These are phyloP conservation scores for Nothocercus julius DNA, from an alignment of 2,113 vertebrate species.

Conservation along the genomic window DNA sequence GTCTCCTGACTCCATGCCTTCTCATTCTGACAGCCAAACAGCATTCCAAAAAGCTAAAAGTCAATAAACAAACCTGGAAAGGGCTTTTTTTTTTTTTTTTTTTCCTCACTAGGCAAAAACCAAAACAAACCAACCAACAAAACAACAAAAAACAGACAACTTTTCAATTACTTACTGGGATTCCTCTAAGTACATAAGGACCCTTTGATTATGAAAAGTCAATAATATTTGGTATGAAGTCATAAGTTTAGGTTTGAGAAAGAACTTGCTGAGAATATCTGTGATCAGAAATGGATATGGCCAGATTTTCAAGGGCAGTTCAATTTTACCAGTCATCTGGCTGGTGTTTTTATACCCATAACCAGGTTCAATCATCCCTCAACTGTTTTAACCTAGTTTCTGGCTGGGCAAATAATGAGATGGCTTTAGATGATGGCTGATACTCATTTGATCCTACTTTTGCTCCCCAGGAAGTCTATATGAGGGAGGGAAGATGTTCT, in stretches of 20 bases:
- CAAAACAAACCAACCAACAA: no score
- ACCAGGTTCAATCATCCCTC: not conserved
- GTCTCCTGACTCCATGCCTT: not conserved
- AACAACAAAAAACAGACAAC: no score
- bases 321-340: not conserved
- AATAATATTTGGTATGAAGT: not conserved
- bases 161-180: not conserved
- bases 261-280: not conserved
- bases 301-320: not conserved
- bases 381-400: slow-evolving; percentile 21
- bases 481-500: not conserved
- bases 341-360: not conserved
- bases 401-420: not conserved
- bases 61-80: not conserved
- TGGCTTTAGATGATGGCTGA: not conserved
- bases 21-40: not conserved
- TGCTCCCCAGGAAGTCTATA: slow-evolving; percentile 2
- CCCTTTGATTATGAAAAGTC: not conserved
- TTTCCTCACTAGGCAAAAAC: no score
- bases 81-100: not conserved
- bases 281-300: not conserved
- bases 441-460: not conserved
- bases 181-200: not conserved
- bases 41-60: not conserved
- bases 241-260: not conserved